Evolutionary conservation across 2,888 invertebrate genomes (phyloP), one percentile per base, ranked within the genome.

Genomic region (Hirtodrosophila trivittata): DNA sequence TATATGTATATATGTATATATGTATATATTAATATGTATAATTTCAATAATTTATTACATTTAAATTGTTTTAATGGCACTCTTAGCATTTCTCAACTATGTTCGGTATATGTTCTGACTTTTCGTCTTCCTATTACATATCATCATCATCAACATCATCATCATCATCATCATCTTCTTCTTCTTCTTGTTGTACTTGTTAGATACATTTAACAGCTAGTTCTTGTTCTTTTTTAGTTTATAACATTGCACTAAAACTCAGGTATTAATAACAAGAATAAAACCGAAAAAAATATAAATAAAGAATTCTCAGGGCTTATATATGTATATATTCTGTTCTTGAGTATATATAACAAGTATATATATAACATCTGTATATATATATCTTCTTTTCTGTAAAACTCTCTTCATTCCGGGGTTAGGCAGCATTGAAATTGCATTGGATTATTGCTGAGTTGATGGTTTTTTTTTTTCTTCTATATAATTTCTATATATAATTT

Each of bases 11-110:
- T 42, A 45, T 50, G 37, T 51, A 45, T 42, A 62, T 63, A 43
- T 65, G 56, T 72, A 49, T 70, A 70, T 70, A 58, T 75, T 73
- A 70, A 70, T 70, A 70, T 75, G 66, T 81, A 81, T 77, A 81
- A 81, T 78, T 78, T 83, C 80, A 80, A 80, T 81, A 78, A 80
- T 76, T 80, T 82, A 82, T 82, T 77, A 76, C 76, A 78, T 77
- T 70, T 76, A 72, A 65, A 76, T 77, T 65, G 73, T 65, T 73
- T 74, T 74, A 76, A 76, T 76, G 76, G 76, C 76, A 76, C 76
- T 77, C 87, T 71, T 84, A 83, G 83, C 86, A 76, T 74, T 85
- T 81, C 63, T 54, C 46, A 46, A 47, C 71, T 51, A 59, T 50
- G 42, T 65, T 57, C 39, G 41, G 32, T 66, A 32, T 51, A 49